Evolutionary conservation across 2,797 vertebrate genomes (phyloP).

Genomic region (Petrocephalus sullivani): DNA sequence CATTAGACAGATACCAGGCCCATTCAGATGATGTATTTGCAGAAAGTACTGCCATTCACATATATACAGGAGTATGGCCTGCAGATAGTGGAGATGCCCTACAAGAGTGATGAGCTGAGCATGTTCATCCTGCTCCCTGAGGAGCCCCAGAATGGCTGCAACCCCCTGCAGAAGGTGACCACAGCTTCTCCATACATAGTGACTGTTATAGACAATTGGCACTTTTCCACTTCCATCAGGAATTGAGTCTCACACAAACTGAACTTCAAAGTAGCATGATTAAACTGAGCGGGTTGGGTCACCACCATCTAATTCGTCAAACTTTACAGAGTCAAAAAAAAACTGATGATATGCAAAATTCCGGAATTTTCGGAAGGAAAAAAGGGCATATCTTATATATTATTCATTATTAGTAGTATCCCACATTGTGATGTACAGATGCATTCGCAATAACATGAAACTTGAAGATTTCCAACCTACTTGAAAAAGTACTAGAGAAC

Average conservation of each 20-base stretch:
- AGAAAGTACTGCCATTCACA: slow-evolving; percentile 65
- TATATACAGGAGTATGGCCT: slow-evolving; percentile 62
- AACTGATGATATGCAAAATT: not conserved
- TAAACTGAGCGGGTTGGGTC: not conserved
- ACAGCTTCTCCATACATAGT: not conserved
- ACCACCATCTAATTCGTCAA: not conserved
- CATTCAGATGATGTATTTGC: slow-evolving; percentile 82
- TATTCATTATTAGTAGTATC: not conserved
- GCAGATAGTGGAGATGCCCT: slow-evolving; percentile 80
- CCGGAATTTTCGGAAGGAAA: not conserved
- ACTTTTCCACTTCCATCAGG: not conserved
- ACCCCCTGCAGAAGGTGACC: slow-evolving; percentile 69
- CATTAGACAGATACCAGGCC: slow-evolving; percentile 61
- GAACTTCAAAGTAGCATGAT: not conserved
- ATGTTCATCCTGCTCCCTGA: slow-evolving; percentile 80
- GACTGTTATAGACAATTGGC: not conserved
- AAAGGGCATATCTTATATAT: not conserved
- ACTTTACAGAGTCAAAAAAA: not conserved
- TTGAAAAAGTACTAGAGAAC: not conserved
- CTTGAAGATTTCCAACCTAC: not conserved
- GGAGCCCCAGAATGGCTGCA: slow-evolving; percentile 51
- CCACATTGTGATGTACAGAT: not conserved
- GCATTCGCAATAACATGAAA: not conserved
- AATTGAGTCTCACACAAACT: not conserved
- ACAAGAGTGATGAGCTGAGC: slow-evolving; percentile 65